A percentile compares a stretch with the other conserved stretches of the same genome.
These are phyloP conservation scores for Desmodus rotundus DNA, from an alignment of 2,113 vertebrate genomes.

Conservation along the genomic window DNA sequence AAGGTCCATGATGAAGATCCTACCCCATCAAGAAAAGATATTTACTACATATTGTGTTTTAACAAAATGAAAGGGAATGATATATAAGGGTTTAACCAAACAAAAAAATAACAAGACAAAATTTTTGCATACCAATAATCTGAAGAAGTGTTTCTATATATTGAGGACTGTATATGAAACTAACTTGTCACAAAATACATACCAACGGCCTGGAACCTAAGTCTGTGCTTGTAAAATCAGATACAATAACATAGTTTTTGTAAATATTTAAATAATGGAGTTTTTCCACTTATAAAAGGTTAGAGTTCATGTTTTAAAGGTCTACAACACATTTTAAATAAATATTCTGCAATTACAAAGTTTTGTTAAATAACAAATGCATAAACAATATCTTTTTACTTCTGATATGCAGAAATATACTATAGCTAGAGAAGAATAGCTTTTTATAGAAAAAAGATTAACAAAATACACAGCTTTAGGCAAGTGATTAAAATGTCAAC, in stretches of 20 bases:
- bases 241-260: neutral
- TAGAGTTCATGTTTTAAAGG: neutral
- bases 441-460: slow-evolving; percentile 27
- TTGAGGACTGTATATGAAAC: neutral
- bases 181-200: neutral
- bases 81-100: neutral
- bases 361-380: slow-evolving; percentile 8
- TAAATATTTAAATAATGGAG: slow-evolving; percentile 29
- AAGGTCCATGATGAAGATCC: neutral
- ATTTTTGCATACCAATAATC: neutral
- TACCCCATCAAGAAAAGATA: neutral
- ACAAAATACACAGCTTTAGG: neutral
- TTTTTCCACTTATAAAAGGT: neutral
- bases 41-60: neutral
- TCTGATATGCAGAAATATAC: neutral
- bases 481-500: neutral
- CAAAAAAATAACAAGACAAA: neutral
- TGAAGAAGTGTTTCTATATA: neutral
- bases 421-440: neutral
- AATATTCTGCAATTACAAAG: slow-evolving; percentile 19
- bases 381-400: slow-evolving; percentile 34
- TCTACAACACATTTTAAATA: neutral
- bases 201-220: neutral
- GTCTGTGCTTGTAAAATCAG: neutral
- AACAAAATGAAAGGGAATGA: neutral